Base-by-base conservation (phyloP, 2,888 invertebrate species). In the Sclerodermus sp. region DNA sequence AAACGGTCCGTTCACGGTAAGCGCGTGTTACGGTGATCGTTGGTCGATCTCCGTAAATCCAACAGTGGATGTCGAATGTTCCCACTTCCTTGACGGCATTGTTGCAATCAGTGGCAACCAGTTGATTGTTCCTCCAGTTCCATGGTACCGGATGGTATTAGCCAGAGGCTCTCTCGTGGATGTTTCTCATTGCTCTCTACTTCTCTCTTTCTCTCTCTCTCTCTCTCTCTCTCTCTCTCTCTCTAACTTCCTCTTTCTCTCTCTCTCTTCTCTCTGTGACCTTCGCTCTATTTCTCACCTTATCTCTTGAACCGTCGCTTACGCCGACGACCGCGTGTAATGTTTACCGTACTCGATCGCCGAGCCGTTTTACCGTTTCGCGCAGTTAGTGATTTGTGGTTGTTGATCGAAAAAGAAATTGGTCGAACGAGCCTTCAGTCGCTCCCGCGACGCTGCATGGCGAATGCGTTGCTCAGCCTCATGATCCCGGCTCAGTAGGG, bases 401-500 rank as follows among this genome's bases (percentile, higher is more conserved):
- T 67, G 66, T 68, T 71, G 68, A 69, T 73, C 73, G 69, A 73
- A 71, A 68, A 76, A 58, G 69, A 68, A 72, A 66, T 74, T 70
- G 72, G 69, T 77, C 72, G 73, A 74, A 75, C 70, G 73, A 76
- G 76, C 72, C 73, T 74, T 74, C 66, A 76, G 76, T 77, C 76
- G 77, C 77, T 77, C 76, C 76, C 76, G 76, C 77, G 76, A 77
- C 76, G 67, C 68, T 71, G 73, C 74, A 74, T 77, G 73, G 76
- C 76, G 67, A 73, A 76, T 77, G 76, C 76, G 66, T 75, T 76
- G 71, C 68, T 71, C 71, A 73, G 73, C 76, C 76, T 66, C 67
- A 64, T 60, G 66, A 59, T 70, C 58, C 68, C 65, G 67, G 73
- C 79, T 87, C 87, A 87, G 82, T 87, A 87, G 57, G 83, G 83